Evolutionary conservation across 1,140 invertebrate genomes (phyloP), one percentile per base, ranked within the genome.

Genomic region (Harpegnathos saltator): DNA sequence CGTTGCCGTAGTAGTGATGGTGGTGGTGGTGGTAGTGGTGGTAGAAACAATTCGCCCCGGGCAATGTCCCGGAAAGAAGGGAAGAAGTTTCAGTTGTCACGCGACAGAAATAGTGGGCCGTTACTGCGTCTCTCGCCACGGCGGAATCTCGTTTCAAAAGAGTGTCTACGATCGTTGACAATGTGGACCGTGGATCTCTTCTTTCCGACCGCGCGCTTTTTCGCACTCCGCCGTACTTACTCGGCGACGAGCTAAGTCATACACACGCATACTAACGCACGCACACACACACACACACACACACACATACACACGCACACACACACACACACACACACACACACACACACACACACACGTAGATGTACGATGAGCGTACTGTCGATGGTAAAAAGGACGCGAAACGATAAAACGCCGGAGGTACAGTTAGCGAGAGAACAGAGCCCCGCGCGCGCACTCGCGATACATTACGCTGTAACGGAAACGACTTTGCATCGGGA

Each of bases 51-150:
- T 89, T 89, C 87, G 87, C 77, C 38, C 50, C 66, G 73, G 83
- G 86, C 86, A 88, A 89, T 89, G 86, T 89, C 54, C 77, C 86
- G 86, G 86, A 89, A 88, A 88, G 86, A 69, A 85, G 86, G 78
- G 73, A 88, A 88, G 77, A 85, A 88, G 83, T 88, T 89, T 62
- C 68, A 85, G 86, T 88, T 68, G 75, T 82, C 86, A 71, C 86
- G 65, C 71, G 86, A 85, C 83, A 85, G 86, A 88, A 88, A 88
- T 87, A 85, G 82, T 62, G 82, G 75, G 86, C 82, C 85, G 69
- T 87, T 84, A 86, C 73, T n/a, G 58, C 65, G 71, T 82, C 63
- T 69, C 84, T 75, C 62, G 48, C 61, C 33, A 62, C 33, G 48
- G 11, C 63, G 68, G 56, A 68, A 71, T 83, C 61, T 38, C 78